Base-by-base conservation (phyloP, 2,888 invertebrate genomes). In the Agrochola lychnidis region DNA sequence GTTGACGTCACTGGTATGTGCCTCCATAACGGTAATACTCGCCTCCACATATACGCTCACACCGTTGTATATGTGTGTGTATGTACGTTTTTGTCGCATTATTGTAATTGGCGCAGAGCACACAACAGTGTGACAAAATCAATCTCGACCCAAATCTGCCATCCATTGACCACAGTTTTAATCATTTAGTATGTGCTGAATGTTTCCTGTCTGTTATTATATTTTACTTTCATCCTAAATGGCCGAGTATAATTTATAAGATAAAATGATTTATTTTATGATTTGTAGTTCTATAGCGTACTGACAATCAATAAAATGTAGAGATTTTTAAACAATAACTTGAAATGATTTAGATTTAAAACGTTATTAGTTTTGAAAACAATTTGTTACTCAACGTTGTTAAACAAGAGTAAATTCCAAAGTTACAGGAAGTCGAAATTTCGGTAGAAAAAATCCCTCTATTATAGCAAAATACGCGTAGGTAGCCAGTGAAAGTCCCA, bases 1-100 rank as follows among this genome's bases (percentile, higher is more conserved):
- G 94, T 94, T 96, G 95, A 96, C 96, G 96, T 96, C 96, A 96
- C 94, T 94, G 95, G 95, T 95, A 96, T 96, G 96, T 96, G 95
- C 94, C 94, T 95, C 95, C 95, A 94, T 96, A 96, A 96, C 96
- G 96, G 96, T 96, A 96, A 94, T 89, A 93, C 94, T 96, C 95
- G 95, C 95, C 95, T 95, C 94, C 94, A 93, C 91, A 93, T 91
- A 92, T 90, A 93, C 93, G 93, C 89, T 92, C 86, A 87, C 86
- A 82, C 72, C 68, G 84, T 48, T 78, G 77, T 83, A 86, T 76
- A 87, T 78, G 66, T 79, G 66, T 78, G 74, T 81, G 79, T 70
- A 57, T 78, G 59, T 83, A 76, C 90, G 83, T 90, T 87, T 89
- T 76, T 91, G 85, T 88, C 84, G 89, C 90, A 92, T 92, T 91